A percentile compares a stretch with the other conserved stretches of the same genome.
phyloP scores from a whole-genome alignment of 1,140 invertebrate species.

The Cydia splendana region DNA sequence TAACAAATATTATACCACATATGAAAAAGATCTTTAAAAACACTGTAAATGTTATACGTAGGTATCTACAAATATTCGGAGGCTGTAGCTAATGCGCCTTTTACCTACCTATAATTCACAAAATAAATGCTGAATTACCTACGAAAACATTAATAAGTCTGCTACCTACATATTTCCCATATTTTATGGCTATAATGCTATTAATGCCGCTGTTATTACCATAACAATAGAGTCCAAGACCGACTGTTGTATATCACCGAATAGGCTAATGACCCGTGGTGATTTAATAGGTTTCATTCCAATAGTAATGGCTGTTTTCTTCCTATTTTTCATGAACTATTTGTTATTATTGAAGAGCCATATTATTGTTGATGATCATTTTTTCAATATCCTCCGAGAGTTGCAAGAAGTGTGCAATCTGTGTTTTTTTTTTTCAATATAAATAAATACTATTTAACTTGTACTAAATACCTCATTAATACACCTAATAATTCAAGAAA shows the following conservation, averaged over 20 bases:
- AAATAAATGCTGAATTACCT: neutral
- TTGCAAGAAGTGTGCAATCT: too few species aligned
- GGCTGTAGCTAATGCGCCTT: neutral
- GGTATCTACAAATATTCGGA: too few species aligned
- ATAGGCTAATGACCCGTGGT: conserved; percentile 24
- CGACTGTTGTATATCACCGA: conserved; percentile 21
- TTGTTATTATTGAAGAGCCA: neutral
- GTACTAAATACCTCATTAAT: neutral
- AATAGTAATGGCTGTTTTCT: conserved; percentile 15
- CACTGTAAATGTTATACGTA: too few species aligned
- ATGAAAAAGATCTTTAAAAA: too few species aligned
- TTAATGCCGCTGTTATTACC: conserved; percentile 18
- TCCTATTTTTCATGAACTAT: conserved; percentile 20
- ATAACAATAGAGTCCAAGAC: conserved; percentile 29
- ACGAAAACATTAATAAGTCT: neutral
- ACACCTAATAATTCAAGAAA: neutral
- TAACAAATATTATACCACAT: too few species aligned
- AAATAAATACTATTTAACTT: neutral
- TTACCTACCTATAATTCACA: neutral
- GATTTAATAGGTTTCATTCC: conserved; percentile 31
- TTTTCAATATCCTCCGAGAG: too few species aligned
- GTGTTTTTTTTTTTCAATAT: neutral
- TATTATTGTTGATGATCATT: too few species aligned
- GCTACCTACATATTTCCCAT: conserved; percentile 17
- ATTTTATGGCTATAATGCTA: neutral